These are phyloP conservation scores for Zaprionus obscuricornis DNA, from an alignment of 2,888 invertebrate genomes.

Conservation along the genomic window DNA sequence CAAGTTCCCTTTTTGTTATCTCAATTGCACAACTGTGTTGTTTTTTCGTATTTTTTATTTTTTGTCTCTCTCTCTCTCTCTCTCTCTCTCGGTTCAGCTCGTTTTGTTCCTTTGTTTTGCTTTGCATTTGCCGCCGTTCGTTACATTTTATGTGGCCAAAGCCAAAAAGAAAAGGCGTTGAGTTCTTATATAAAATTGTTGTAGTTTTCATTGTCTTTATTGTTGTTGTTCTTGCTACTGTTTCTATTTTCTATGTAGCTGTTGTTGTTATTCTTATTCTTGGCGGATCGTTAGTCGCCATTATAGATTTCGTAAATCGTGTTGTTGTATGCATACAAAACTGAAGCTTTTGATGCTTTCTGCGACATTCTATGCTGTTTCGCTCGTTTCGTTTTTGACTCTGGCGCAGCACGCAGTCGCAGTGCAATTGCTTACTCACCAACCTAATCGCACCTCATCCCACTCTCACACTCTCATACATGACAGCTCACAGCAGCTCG, in stretches of 20 bases:
- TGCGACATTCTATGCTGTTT: conserved; percentile 20
- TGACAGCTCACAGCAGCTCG: no score
- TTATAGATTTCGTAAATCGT: conserved; percentile 42
- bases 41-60: conserved; percentile 23
- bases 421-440: no score
- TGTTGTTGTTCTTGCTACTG: conserved; percentile 32
- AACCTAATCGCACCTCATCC: no score
- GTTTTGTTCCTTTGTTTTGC: conserved; percentile 47
- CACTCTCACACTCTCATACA: conserved; percentile 37
- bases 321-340: conserved; percentile 25
- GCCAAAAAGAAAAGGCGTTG: no score
- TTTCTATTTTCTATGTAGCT: conserved; percentile 17
- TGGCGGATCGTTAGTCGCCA: conserved; percentile 38
- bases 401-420: no score
- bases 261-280: conserved; percentile 21
- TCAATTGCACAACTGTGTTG: conserved; percentile 77
- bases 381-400: no score
- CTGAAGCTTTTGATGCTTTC: conserved; percentile 31
- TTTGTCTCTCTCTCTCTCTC: not conserved
- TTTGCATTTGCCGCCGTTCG: conserved; percentile 41
- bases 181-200: no score
- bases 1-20: conserved; percentile 73
- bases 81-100: conserved; percentile 15
- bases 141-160: conserved; percentile 39
- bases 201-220: conserved; percentile 1